Base-by-base conservation (phyloP, 2,797 vertebrate species). In the Ciconia nigra region DNA sequence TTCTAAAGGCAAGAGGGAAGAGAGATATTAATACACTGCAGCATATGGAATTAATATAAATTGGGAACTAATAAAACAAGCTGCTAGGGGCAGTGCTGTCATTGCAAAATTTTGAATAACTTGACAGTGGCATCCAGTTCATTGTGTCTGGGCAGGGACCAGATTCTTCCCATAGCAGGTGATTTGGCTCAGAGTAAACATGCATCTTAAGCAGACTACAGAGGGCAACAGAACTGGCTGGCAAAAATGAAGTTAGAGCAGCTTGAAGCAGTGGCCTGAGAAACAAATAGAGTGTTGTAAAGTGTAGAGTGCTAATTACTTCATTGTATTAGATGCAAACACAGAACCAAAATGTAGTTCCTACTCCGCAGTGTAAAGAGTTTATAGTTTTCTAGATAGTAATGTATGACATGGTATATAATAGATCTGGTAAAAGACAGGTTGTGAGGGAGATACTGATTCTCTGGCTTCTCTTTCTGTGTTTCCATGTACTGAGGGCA, bases 11-110 rank as follows among this genome's bases (percentile, higher is more conserved):
- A 97, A 94, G 84, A 91, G 97, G 61, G 90, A 95, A 62, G 67
- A 92, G 98, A 78, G 85, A 85, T 97, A 97, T 95, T 98, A 98
- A 98, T 97, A 98, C 97, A 97, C 87, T 95, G n/a, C 90, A 96
- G 96, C 96, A 96, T 98, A 98, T 97, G 96, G 97, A 98, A 98
- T 98, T 97, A 98, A 98, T 98, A 98, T 98, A 98, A 98, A 96
- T 97, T 94, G 92, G 84, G 67, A 96, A 77, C 83, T 96, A 73
- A 95, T 95, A 95, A 93, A 97, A 95, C 88, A 96, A 95, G 54
- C 89, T 96, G 83, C 90, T 96, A 63, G 72, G 61, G 96, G 72
- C 78, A 86, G 78, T 96, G 70, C 89, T 95, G 79, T 67, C 89
- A 55, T 93, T 94, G 94, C 76, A 97, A 96, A 96, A 97, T 83